phyloP scores from a whole-genome alignment of 2,888 invertebrate species.

The Tipula lateralis region DNA sequence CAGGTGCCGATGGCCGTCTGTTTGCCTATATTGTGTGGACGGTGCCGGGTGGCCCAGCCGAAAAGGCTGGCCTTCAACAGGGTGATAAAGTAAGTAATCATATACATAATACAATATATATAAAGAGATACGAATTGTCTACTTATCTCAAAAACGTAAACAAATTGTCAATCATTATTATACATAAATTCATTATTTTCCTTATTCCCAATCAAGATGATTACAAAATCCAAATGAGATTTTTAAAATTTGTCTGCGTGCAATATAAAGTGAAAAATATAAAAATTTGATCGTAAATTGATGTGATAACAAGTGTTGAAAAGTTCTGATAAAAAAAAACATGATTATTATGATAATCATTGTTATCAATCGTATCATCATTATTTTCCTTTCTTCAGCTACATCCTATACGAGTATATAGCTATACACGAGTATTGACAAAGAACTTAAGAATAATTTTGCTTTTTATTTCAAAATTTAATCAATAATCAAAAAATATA shows the following conservation, averaged over 20 bases:
- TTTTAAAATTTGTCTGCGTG: background rate
- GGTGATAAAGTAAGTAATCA: slow-evolving; percentile 77
- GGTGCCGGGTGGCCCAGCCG: slow-evolving; percentile 86
- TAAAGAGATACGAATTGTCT: no score
- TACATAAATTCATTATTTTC: background rate
- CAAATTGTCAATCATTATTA: background rate
- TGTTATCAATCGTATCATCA: background rate
- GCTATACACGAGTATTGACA: background rate
- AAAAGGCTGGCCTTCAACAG: slow-evolving; percentile 80
- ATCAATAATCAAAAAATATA: background rate
- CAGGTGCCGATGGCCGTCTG: slow-evolving; percentile 75
- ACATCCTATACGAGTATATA: no score
- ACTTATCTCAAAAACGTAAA: background rate
- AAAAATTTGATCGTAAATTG: background rate
- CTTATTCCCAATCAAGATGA: background rate
- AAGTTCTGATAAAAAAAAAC: background rate
- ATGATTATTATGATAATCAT: background rate
- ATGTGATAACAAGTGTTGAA: background rate
- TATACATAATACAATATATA: no score
- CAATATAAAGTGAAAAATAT: background rate
- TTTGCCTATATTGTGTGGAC: slow-evolving; percentile 91
- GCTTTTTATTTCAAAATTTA: background rate
- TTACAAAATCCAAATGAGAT: background rate
- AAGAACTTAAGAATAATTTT: background rate
- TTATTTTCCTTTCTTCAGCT: background rate